These are phyloP conservation scores for Strigamia crassipes DNA, from an alignment of 2,888 invertebrate species.

Conservation along the genomic window DNA sequence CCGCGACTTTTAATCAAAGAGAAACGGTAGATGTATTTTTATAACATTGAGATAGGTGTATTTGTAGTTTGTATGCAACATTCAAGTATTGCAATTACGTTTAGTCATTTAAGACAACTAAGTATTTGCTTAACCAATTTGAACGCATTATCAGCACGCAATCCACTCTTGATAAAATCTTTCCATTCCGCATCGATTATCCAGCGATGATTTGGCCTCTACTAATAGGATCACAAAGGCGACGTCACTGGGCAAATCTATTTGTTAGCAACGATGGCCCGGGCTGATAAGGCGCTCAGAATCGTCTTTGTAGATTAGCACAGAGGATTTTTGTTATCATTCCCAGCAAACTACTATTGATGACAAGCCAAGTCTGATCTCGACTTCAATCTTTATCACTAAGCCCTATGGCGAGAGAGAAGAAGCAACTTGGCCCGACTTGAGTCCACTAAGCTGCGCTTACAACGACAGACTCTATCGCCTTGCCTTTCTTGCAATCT, in stretches of 20 bases:
- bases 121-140: too few relatives aligned
- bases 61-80: too few relatives aligned
- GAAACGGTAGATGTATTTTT: too few relatives aligned
- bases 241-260: background rate
- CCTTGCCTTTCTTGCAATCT: background rate
- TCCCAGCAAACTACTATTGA: background rate
- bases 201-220: background rate
- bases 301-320: conserved; percentile 25
- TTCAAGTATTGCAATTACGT: too few relatives aligned
- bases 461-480: background rate
- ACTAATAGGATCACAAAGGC: conserved; percentile 4
- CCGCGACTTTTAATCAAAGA: too few relatives aligned
- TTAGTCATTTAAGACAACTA: too few relatives aligned
- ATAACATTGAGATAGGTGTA: too few relatives aligned
- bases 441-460: conserved; percentile 29
- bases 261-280: background rate
- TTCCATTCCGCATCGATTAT: background rate
- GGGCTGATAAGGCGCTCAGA: background rate
- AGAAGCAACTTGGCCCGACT: background rate
- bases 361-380: conserved; percentile 12
- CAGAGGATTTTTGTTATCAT: background rate
- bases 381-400: background rate
- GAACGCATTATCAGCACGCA: too few relatives aligned
- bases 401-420: background rate
- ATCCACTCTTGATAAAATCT: too few relatives aligned